Evolutionary conservation across 2,797 vertebrate species (phyloP), one percentile per base, ranked within the genome.

Genomic region (Epinephelus coioides): DNA sequence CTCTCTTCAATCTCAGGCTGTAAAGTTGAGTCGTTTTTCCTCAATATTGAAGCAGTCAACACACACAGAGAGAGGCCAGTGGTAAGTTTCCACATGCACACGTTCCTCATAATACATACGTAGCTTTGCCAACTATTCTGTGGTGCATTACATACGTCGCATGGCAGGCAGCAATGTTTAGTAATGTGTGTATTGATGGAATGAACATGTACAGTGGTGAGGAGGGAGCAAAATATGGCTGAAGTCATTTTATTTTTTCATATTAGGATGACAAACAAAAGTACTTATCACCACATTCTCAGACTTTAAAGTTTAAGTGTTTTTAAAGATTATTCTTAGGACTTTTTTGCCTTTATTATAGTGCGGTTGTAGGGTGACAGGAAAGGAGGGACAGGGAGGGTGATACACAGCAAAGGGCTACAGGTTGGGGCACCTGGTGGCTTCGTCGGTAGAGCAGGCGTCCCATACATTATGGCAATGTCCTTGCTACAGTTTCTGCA

Each of bases 31-130:
- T 78, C 94, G 0, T 90, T 95, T 78, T 96, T 89, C 89, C 92
- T 96, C 55, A 96, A 96, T 27, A 76, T 96, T 17, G 94, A 95
- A 88, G 95, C 95, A 1, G 95, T 96, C 18, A 95, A 96, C 91
- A 96, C 96, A 6, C 95, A 96, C 90, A 92, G 96, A 91, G 95
- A 95, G 13, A 94, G 76, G 73, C 96, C 96, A 2, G 21, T 1
- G 78, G 95, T 96, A 76, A 92, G 94, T 83, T 83, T 78, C 30
- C 63, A 77, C 57, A 15, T 21, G 13, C 17, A 19, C 54, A 60
- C 50, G 34, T 30, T 69, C 49, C 0, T 67, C 61, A 10, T 83
- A 61, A 79, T 65, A 21, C 53, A 75, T 49, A 6, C n/a, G 62
- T 53, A 23, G 6, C 40, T 51, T 56, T 81, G 66, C 40, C 69